Evolutionary conservation across 2,888 invertebrate genomes (phyloP).

Genomic region (Corbicula japonica): DNA sequence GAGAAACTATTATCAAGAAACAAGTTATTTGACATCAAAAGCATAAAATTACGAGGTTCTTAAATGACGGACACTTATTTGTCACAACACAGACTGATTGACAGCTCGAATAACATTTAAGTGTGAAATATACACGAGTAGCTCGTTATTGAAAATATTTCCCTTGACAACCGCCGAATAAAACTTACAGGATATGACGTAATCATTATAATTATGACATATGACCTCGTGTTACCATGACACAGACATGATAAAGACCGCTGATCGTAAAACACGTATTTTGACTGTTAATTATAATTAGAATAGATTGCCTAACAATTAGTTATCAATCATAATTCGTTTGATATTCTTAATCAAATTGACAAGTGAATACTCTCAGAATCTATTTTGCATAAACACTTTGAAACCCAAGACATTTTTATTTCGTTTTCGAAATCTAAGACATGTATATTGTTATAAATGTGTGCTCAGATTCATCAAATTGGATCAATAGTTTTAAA

Average conservation of each 20-base stretch:
- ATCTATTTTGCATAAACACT: too few relatives aligned
- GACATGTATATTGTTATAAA: too few relatives aligned
- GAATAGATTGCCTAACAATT: constrained; percentile 5
- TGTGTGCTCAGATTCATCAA: too few relatives aligned
- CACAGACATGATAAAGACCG: constrained; percentile 50
- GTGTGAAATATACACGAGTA: constrained; percentile 25
- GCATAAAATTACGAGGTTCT: too few relatives aligned
- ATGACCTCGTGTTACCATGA: constrained; percentile 53
- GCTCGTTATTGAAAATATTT: constrained; percentile 27
- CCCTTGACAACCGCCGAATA: constrained; percentile 16
- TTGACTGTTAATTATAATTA: constrained; percentile 15
- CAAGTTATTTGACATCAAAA: too few relatives aligned
- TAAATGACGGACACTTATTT: constrained; percentile 22
- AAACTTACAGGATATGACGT: constrained; percentile 28
- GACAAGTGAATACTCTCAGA: too few relatives aligned
- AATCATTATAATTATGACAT: constrained; percentile 47
- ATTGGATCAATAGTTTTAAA: too few relatives aligned
- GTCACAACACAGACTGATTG: constrained; percentile 24
- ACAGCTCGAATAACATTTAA: constrained; percentile 3
- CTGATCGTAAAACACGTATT: constrained; percentile 50
- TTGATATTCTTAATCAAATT: too few relatives aligned
- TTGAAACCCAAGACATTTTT: too few relatives aligned
- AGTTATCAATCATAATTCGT: too few relatives aligned
- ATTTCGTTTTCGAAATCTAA: too few relatives aligned
- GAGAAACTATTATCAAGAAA: too few relatives aligned